Conservation (phyloP, 2,113 vertebrate genomes). For the Sylvia atricapilla region DNA sequence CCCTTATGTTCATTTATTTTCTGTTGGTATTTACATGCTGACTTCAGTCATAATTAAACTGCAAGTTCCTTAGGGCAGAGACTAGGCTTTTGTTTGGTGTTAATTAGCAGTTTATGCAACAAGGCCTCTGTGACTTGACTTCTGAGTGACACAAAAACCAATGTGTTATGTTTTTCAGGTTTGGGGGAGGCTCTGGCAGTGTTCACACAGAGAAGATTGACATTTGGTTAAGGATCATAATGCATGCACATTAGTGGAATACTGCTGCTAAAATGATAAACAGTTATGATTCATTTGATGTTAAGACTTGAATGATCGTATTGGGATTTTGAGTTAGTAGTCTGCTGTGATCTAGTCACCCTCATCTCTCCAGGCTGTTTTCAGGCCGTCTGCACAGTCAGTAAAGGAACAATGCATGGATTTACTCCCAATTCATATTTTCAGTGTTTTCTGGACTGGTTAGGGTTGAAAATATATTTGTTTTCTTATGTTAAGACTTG, state of each 20-base stretch:
- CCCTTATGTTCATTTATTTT: conserved; percentile 33
- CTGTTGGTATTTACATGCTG: conserved; percentile 7
- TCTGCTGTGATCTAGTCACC: neutral
- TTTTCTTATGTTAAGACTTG: conserved; percentile 11
- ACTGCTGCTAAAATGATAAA: conserved; percentile 21
- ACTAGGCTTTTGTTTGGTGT: conserved; percentile 28
- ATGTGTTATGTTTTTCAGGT: conserved; percentile 18
- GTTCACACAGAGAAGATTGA: neutral
- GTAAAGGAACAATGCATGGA: neutral
- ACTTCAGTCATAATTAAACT: conserved; percentile 41
- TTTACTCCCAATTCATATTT: neutral
- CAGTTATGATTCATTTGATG: neutral
- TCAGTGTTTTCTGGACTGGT: neutral
- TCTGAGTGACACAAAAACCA: conserved; percentile 9
- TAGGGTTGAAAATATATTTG: conserved; percentile 17
- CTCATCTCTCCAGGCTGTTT: neutral
- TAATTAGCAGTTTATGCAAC: conserved; percentile 56
- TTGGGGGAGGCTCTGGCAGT: neutral
- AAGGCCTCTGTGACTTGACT: conserved; percentile 3
- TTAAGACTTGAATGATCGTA: neutral
- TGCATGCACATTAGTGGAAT: neutral
- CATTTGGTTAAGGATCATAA: neutral
- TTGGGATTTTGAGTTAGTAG: neutral
- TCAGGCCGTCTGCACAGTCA: neutral
- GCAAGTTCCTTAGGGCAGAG: conserved; percentile 39